Evolutionary conservation across 1,140 invertebrate genomes (phyloP).

Genomic region (Orussus abietinus): DNA sequence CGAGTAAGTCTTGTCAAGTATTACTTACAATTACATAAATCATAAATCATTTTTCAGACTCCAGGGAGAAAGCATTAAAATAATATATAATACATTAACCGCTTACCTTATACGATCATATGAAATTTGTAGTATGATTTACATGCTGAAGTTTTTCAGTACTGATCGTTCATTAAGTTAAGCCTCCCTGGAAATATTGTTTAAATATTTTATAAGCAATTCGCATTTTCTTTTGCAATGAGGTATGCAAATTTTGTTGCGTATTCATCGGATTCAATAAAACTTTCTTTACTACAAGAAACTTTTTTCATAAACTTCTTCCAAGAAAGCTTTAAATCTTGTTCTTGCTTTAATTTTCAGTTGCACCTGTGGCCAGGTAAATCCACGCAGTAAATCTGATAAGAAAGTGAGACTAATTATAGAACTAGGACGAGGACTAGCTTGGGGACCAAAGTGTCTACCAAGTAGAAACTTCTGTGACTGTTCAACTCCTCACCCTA

Average conservation of each 20-base stretch:
- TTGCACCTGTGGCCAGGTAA: slow-evolving; percentile 35
- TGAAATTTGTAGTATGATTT: background rate
- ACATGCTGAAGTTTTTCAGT: too few species aligned
- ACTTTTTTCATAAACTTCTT: slow-evolving; percentile 3
- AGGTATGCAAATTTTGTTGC: too few species aligned
- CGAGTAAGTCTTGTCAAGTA: slow-evolving; percentile 28
- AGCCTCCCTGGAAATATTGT: too few species aligned
- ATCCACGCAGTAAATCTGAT: slow-evolving; percentile 22
- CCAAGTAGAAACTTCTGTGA: slow-evolving; percentile 6
- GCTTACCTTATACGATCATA: too few species aligned
- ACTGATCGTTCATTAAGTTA: too few species aligned
- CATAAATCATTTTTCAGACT: background rate
- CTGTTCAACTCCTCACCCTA: slow-evolving; percentile 3
- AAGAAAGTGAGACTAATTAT: slow-evolving; percentile 28
- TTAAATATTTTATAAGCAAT: too few species aligned
- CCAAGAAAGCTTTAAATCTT: slow-evolving; percentile 3
- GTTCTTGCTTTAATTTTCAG: slow-evolving; percentile 29
- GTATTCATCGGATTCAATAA: background rate
- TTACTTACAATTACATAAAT: slow-evolving; percentile 1
- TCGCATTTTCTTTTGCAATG: too few species aligned
- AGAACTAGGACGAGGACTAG: slow-evolving; percentile 16
- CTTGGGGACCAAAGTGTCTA: background rate
- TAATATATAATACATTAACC: slow-evolving; percentile 2
- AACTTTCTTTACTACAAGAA: background rate
- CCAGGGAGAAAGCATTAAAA: too few species aligned